Evolutionary conservation across 1,140 invertebrate species (phyloP).

Genomic region (Polypedilum pembai): DNA sequence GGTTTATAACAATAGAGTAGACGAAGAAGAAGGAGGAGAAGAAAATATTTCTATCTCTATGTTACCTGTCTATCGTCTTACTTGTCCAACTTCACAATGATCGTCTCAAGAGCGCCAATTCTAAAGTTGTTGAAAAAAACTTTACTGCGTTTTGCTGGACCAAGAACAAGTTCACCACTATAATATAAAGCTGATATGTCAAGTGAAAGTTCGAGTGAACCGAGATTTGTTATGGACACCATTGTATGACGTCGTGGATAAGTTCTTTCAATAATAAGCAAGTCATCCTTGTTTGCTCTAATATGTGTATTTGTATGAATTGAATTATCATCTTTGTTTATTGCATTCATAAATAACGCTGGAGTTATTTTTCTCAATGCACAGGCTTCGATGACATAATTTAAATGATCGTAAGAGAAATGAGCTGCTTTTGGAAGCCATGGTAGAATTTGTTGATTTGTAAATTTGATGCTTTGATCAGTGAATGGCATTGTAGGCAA

Average conservation of each 20-base stretch:
- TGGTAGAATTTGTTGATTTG: conserved; percentile 45
- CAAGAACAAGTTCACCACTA: conserved; percentile 61
- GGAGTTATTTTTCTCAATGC: conserved; percentile 52
- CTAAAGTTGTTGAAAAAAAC: conserved; percentile 59
- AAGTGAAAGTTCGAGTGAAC: conserved; percentile 48
- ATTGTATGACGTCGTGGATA: conserved; percentile 67
- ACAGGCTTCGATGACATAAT: conserved; percentile 49
- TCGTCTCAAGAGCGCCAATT: conserved; percentile 53
- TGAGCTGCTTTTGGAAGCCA: conserved; percentile 50
- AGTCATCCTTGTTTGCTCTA: conserved; percentile 52
- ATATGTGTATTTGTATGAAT: conserved; percentile 55
- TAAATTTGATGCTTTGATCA: conserved; percentile 43
- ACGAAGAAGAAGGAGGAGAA: too few species aligned
- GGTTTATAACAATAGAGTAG: not conserved
- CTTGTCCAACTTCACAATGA: conserved; percentile 61
- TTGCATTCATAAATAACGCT: conserved; percentile 60
- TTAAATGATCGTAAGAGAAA: conserved; percentile 46
- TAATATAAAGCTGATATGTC: conserved; percentile 68
- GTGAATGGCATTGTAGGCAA: conserved; percentile 57
- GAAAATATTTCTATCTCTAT: conserved; percentile 10
- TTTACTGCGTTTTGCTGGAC: conserved; percentile 49
- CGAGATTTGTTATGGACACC: conserved; percentile 63
- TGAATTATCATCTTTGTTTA: conserved; percentile 53
- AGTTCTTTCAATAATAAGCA: conserved; percentile 64
- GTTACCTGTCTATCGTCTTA: too few species aligned